Evolutionary conservation across 2,888 invertebrate genomes (phyloP), one percentile per base, ranked within the genome.

Genomic region (Cancer borealis): DNA sequence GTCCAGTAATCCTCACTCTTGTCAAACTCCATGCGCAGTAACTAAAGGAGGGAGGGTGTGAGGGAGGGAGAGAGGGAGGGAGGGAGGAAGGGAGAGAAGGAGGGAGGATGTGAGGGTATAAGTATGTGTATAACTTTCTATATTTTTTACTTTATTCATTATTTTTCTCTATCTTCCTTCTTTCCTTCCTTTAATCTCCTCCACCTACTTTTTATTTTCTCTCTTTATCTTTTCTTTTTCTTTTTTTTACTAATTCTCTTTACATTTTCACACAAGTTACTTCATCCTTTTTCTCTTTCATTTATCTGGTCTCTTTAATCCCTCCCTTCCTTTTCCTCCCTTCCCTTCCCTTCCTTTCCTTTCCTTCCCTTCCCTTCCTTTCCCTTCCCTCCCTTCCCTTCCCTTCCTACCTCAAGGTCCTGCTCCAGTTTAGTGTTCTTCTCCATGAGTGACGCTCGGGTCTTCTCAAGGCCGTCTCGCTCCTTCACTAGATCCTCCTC

Each of bases 1-100:
- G 93, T 97, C 98, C 98, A 98, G 97, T 98, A 98, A 96, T 98
- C 98, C 96, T 98, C 98, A 96, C 98, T 98, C 95, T 98, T 97
- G 96, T 98, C 98, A 96, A 98, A 98, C 96, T 98, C 98, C 88
- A 97, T 97, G 96, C 97, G 97, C 97, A 98, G 97, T 96, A 98
- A 97, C 96, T 98, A 92, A 21, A n/a, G 47, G 49, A 26, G 4
- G 17, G 0, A 6, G 21, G 6, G 30, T 17, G 60, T 17, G 60
- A 60, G 60, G 21, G 21, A 90, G n/a, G 49, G 12, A 49, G 6
- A 8, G 14, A 60, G 4, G 14, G 17, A 17, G 60, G 3, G 21
- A 21, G 60, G 17, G 21, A 60, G 17, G 60, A 17, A 17, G 14
- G 60, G 10, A 54, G 14, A 54, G 54, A 14, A 17, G 54, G 17